phyloP scores from a whole-genome alignment of 2,113 vertebrate genomes.

The Ophthalmolycus amberensis region DNA sequence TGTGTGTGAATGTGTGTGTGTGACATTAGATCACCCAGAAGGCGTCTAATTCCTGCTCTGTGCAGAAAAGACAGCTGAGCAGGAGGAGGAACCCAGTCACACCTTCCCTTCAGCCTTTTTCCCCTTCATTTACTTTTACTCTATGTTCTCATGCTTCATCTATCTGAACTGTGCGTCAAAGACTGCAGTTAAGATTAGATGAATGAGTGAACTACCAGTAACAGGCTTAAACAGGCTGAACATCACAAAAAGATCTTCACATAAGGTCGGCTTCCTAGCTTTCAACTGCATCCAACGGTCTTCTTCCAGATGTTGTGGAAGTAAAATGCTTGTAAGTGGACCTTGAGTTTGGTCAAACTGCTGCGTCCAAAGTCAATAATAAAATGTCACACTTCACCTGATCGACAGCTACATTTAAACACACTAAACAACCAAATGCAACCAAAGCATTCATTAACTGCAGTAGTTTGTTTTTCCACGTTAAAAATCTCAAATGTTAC shows the following conservation, averaged over 20 bases:
- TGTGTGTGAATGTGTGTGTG: constrained; percentile 5
- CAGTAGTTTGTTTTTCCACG: background rate
- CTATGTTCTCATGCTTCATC: background rate
- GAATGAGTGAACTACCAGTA: background rate
- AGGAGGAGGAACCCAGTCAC: background rate
- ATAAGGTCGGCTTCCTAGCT: too few species aligned
- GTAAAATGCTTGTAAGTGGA: too few species aligned
- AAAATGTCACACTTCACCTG: background rate
- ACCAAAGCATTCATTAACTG: background rate
- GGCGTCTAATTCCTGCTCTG: constrained; percentile 14
- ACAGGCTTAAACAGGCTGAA: background rate
- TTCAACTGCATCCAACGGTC: background rate
- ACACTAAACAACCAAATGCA: background rate
- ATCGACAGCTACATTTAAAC: background rate
- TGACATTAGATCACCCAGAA: constrained; percentile 27
- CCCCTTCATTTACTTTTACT: background rate
- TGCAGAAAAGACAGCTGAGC: background rate
- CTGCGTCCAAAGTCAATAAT: background rate
- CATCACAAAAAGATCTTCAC: too few species aligned
- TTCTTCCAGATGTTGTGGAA: background rate
- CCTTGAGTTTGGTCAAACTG: background rate
- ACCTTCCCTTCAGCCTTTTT: background rate
- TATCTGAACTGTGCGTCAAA: accelerated
- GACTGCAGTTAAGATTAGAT: background rate
- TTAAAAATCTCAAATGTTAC: background rate